Evolutionary conservation across 1,140 invertebrate genomes (phyloP), one percentile per base, ranked within the genome.

Genomic region (Bursaphelenchus mucronatus): DNA sequence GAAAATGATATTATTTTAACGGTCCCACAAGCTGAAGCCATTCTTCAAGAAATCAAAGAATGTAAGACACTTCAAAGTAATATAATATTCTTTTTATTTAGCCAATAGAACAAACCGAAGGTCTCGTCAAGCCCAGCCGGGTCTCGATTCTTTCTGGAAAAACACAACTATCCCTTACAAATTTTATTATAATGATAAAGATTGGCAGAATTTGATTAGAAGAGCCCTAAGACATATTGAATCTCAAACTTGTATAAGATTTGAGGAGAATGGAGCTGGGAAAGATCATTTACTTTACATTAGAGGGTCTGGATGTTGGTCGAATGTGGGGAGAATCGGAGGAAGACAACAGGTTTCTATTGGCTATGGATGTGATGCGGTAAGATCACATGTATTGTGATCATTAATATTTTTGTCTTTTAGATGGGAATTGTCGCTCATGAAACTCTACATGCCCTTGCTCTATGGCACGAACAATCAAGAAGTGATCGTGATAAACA

Each of bases 361-460:
- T 55, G 77, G 77, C 17, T 80, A 78, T 58, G 77, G 77, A 56
- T 79, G 77, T 65, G 77, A 79, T 58, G 65, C 69, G 21, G 74
- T 78, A 57, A 55, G 61, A 4, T 45, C 13, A 21, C 3, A 13
- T n/a, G n/a, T n/a, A n/a, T 66, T 61, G 10, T 9, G 8, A 15
- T 56, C 30, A 3, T 8, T 56, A 47, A 8, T 19, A 69, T 46
- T 19, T 56, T 9, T 7, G 9, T 5, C 6, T 54, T 77, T 61
- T 41, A 78, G 76, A 43, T 78, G 39, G 77, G 77, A 62, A 79
- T 79, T 46, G 69, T 79, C 11, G 74, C 78, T 21, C 84, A 85
- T 66, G 84, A 85, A 67, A 79, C 84, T 10, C 81, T 84, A 0
- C 84, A 85, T 66, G 82, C 83, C 0, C 69, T 85, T 40, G 84